Evolutionary conservation across 2,113 vertebrate species (phyloP), one percentile per base, ranked within the genome.

Genomic region (Lepisosteus oculatus): DNA sequence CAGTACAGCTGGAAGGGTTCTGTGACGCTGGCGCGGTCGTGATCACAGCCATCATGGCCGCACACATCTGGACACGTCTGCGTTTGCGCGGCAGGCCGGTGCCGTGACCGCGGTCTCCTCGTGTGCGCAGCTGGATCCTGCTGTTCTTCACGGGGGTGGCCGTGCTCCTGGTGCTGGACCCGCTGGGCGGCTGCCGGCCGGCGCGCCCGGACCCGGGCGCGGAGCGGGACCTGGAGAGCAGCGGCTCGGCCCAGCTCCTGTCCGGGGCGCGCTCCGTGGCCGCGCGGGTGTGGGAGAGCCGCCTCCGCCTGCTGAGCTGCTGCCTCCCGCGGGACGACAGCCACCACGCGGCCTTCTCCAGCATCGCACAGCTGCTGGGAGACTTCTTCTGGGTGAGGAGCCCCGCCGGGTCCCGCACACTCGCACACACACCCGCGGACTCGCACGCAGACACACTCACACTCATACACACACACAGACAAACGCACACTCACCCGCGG

Each of bases 291-390:
- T 99, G 97, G 97, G 97, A 98, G 75, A 92, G 85, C 47, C 83
- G 97, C 4, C 87, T 98, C 74, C 80, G 93, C 17, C 78, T 98
- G 4, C 77, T 97, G 42, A 98, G 97, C 85, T 99, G 96, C 65
- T 98, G 97, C n/a, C 77, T 97, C 4, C 92, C 93, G 29, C 93
- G 92, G 69, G 94, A 99, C 0, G 95, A 98, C 4, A 94, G 93
- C 65, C 85, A 95, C 68, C 82, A 93, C 0, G 93, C 93, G 0
- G 97, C 96, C 3, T 98, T 99, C 74, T 95, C 94, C 55, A 95
- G 94, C 79, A 94, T 95, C 0, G 85, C 95, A 0, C 89, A 97
- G 78, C 95, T 99, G 43, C 80, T 99, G 88, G 90, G 92, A 13
- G 44, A 57, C 76, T 99, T 95, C 88, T 99, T 99, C 77, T 93